Percentiles rank a stretch among this genome's conserved stretches.
These are phyloP conservation scores for Cyrtonyx montezumae DNA, from an alignment of 2,113 vertebrate species.

Conservation along the genomic window DNA sequence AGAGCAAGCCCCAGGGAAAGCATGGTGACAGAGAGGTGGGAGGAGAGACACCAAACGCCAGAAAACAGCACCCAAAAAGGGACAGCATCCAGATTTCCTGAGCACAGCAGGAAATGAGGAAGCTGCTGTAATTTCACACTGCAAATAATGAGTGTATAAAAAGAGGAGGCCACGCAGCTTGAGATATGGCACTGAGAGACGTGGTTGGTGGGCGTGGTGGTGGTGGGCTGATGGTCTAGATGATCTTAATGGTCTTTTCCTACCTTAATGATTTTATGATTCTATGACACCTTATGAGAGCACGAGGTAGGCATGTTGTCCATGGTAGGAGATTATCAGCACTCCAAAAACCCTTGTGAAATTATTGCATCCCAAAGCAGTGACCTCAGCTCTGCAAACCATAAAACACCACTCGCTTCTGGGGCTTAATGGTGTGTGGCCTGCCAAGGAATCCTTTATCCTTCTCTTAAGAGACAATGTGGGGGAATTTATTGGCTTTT, in stretches of 20 bases:
- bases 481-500: slow-evolving; percentile 68
- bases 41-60: slow-evolving; percentile 6
- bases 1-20: not conserved
- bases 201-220: no score
- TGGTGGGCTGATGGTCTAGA: no score
- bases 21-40: not conserved
- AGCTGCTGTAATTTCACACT: not conserved
- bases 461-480: slow-evolving; percentile 53
- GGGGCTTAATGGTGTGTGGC: slow-evolving; percentile 61
- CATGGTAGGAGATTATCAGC: not conserved
- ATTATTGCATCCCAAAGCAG: not conserved
- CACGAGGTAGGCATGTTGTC: not conserved
- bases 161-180: not conserved
- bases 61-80: not conserved
- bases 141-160: not conserved
- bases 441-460: slow-evolving; percentile 49
- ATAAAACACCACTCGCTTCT: slow-evolving; percentile 51
- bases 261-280: no score
- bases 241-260: no score
- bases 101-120: not conserved
- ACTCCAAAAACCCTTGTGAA: not conserved
- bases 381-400: slow-evolving; percentile 53
- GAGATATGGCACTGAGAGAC: not conserved
- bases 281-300: no score
- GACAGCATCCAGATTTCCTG: slow-evolving; percentile 11